Conservation (phyloP, 1,140 invertebrate species). For the Aplysia californica region DNA sequence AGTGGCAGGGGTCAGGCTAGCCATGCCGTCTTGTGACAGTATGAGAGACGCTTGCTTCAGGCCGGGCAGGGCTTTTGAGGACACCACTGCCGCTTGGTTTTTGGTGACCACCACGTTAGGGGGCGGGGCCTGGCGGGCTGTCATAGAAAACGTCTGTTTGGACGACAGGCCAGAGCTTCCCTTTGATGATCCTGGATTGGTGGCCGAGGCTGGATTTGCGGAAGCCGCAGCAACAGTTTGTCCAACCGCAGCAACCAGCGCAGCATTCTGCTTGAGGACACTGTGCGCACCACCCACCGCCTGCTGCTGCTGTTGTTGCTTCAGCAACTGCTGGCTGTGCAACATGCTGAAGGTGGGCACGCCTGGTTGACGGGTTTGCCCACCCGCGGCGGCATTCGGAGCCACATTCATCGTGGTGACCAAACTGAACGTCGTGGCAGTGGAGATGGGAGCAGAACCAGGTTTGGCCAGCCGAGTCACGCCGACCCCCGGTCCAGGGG, state of each 20-base stretch:
- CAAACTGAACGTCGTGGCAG: constrained; percentile 24
- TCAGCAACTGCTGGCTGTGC: constrained; percentile 13
- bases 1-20: constrained; percentile 26
- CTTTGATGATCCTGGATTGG: neutral
- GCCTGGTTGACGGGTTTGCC: neutral
- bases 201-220: neutral
- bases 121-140: constrained; percentile 25
- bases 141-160: constrained; percentile 28
- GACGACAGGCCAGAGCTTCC: constrained; percentile 4
- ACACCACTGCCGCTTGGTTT: constrained; percentile 12
- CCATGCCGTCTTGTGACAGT: constrained; percentile 27
- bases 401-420: constrained; percentile 25
- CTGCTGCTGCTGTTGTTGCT: constrained; percentile 16
- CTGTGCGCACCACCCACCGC: constrained; percentile 17
- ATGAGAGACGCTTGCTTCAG: constrained; percentile 27
- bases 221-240: constrained; percentile 19
- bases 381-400: neutral
- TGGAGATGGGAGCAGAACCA: neutral
- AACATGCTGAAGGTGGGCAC: constrained; percentile 26
- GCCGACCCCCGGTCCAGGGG: neutral
- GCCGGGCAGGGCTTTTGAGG: neutral
- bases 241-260: constrained; percentile 23
- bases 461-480: constrained; percentile 1
- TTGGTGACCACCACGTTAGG: constrained; percentile 20
- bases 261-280: constrained; percentile 25